A percentile compares a stretch with the other conserved stretches of the same genome.
Conservation (phyloP, 1,140 invertebrate species). For the Mizuhopecten yessoensis region DNA sequence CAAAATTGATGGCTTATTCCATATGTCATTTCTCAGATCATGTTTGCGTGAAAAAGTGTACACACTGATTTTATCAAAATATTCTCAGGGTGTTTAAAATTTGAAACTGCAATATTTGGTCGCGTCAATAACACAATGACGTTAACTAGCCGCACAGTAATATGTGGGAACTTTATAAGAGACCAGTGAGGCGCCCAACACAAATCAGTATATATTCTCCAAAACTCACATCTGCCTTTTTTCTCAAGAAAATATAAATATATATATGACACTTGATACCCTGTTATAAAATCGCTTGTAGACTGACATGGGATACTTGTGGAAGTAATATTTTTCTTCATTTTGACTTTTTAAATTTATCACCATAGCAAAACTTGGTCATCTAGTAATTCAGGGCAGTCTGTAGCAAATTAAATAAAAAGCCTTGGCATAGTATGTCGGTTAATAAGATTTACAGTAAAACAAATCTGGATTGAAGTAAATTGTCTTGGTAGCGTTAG, state of each 20-base stretch:
- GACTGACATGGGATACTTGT: neutral
- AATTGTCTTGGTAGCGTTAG: neutral
- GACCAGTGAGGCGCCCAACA: neutral
- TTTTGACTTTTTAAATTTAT: neutral
- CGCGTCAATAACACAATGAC: neutral
- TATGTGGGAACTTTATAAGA: neutral
- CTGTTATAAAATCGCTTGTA: neutral
- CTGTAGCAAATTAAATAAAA: neutral
- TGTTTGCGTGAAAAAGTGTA: constrained; percentile 15
- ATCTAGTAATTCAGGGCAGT: neutral
- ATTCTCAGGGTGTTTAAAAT: neutral
- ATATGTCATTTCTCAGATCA: constrained; percentile 39
- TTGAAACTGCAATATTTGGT: neutral
- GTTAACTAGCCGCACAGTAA: neutral
- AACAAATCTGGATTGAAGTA: neutral
- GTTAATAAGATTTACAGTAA: neutral
- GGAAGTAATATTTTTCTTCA: constrained; percentile 1
- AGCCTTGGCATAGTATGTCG: neutral
- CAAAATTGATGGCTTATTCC: constrained; percentile 38
- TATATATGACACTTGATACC: neutral
- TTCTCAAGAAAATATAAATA: constrained; percentile 6
- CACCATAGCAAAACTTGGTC: constrained; percentile 3
- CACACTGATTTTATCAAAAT: constrained; percentile 3
- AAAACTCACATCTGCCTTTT: neutral
- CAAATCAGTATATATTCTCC: neutral